phyloP scores from a whole-genome alignment of 1,140 invertebrate genomes.

The Lasioglossum albipes region DNA sequence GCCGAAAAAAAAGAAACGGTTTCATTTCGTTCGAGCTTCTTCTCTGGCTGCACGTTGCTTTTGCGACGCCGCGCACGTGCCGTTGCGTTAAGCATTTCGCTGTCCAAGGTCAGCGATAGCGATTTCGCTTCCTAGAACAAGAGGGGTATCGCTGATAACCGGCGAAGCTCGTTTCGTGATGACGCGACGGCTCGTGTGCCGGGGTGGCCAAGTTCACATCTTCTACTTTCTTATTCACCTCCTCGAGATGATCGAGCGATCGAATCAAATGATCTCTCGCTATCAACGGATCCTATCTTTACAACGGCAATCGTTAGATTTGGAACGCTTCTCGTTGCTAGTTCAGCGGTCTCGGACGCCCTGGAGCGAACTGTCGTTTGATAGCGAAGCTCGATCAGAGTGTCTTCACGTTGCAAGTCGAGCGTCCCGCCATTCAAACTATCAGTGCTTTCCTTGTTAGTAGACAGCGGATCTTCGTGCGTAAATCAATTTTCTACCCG shows the following conservation, averaged over 20 bases:
- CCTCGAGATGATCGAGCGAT: background rate
- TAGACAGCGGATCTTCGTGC: too few relatives aligned
- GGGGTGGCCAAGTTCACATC: background rate
- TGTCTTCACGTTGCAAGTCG: too few relatives aligned
- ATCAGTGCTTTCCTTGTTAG: too few relatives aligned
- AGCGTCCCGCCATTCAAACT: too few relatives aligned
- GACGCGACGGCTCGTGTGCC: constrained; percentile 37
- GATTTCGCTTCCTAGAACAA: constrained; percentile 59
- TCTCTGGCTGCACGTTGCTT: constrained; percentile 12
- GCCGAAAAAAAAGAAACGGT: too few relatives aligned
- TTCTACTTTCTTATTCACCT: too few relatives aligned
- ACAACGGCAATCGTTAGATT: background rate
- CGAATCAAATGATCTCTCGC: background rate
- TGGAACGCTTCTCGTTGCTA: too few relatives aligned
- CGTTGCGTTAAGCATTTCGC: constrained; percentile 47
- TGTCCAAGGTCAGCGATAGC: constrained; percentile 62
- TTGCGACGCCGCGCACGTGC: constrained; percentile 54
- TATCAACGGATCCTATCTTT: constrained; percentile 5
- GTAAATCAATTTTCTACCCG: too few relatives aligned
- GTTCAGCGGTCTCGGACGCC: too few relatives aligned
- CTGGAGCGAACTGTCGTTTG: too few relatives aligned
- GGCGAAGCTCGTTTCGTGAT: constrained; percentile 40
- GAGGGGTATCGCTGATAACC: constrained; percentile 57
- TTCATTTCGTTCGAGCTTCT: background rate
- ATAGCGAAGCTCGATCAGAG: too few relatives aligned